These are phyloP conservation scores for Hemicentrotus pulcherrimus DNA, from an alignment of 35 echinoderm and acorn worm genomes.

Conservation along the genomic window DNA sequence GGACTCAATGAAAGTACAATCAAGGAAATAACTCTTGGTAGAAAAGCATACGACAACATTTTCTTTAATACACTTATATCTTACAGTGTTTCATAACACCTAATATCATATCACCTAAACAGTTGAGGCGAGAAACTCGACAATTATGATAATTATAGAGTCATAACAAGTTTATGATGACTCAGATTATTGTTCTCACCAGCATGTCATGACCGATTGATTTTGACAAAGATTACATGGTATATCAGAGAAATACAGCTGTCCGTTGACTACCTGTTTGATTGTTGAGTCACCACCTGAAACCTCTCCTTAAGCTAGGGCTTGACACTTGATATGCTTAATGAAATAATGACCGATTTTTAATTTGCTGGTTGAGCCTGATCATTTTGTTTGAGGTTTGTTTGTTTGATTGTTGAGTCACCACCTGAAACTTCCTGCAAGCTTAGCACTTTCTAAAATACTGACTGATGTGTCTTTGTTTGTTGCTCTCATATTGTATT, in stretches of 20 bases:
- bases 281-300: background rate
- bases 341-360: too few relatives aligned
- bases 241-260: background rate
- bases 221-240: background rate
- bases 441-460: background rate
- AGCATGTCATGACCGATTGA: background rate
- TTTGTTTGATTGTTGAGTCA: background rate
- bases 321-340: too few relatives aligned
- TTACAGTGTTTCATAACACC: too few relatives aligned
- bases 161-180: background rate
- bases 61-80: too few relatives aligned
- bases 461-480: background rate
- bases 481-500: background rate
- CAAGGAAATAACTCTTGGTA: too few relatives aligned
- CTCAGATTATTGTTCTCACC: background rate
- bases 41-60: too few relatives aligned
- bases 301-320: too few relatives aligned
- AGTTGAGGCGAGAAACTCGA: too few relatives aligned
- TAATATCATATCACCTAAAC: too few relatives aligned
- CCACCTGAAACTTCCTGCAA: background rate
- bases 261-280: background rate
- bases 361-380: too few relatives aligned
- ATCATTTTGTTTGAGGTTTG: too few relatives aligned
- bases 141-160: background rate
- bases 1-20: too few relatives aligned